Evolutionary conservation across 2,797 vertebrate species (phyloP).

Genomic region (Pangasius djambal): DNA sequence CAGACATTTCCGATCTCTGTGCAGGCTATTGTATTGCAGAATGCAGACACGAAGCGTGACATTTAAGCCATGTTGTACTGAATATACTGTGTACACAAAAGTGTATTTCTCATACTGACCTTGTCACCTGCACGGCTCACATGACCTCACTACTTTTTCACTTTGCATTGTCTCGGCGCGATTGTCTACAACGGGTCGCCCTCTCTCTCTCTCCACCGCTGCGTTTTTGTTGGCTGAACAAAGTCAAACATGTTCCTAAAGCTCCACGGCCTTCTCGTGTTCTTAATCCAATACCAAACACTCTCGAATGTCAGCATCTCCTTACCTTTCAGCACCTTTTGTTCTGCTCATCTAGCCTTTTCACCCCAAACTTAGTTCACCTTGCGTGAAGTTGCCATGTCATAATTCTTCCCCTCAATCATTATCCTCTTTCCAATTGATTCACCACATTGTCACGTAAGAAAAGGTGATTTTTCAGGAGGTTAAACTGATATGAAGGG

Average conservation of each 20-base stretch:
- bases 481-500: neutral
- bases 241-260: slow-evolving; percentile 58
- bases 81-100: neutral
- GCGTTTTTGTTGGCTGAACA: slow-evolving; percentile 42
- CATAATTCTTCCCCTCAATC: neutral
- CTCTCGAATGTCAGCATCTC: slow-evolving; percentile 47
- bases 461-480: neutral
- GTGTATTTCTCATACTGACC: slow-evolving; percentile 28
- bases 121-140: slow-evolving; percentile 39
- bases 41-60: neutral
- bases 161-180: slow-evolving; percentile 43
- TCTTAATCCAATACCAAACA: slow-evolving; percentile 50
- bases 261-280: slow-evolving; percentile 48
- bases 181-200: slow-evolving; percentile 26
- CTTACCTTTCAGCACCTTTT: slow-evolving; percentile 38
- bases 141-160: slow-evolving; percentile 51
- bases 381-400: neutral
- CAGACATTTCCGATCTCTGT: neutral
- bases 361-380: slow-evolving; percentile 40
- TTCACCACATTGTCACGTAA: slow-evolving; percentile 2
- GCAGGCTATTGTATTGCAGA: neutral
- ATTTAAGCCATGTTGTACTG: slow-evolving; percentile 6
- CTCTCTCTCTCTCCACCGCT: slow-evolving; percentile 17
- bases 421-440: slow-evolving; percentile 1
- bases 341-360: slow-evolving; percentile 47